These are phyloP conservation scores for Coreoperca whiteheadi DNA, from an alignment of 2,113 vertebrate species.

Conservation along the genomic window DNA sequence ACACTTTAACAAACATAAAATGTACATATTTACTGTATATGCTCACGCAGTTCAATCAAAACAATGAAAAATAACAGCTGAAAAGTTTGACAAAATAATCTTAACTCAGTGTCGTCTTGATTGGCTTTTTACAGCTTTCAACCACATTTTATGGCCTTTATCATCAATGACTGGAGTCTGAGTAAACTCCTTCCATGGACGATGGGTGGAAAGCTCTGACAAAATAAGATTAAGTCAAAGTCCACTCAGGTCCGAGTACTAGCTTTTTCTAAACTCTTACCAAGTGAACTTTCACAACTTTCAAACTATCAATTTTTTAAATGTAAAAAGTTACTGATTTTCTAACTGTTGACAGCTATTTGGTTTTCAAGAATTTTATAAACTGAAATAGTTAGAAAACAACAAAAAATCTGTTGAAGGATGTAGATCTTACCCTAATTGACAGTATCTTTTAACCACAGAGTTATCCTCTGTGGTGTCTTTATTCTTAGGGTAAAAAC, in stretches of 20 bases:
- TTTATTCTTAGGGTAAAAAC: not conserved
- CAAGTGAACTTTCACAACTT: not conserved
- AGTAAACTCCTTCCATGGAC: not conserved
- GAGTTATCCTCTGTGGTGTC: no score
- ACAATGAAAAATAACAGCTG: not conserved
- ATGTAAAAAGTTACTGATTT: not conserved
- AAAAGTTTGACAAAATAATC: not conserved
- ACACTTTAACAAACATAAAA: not conserved
- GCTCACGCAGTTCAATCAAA: not conserved
- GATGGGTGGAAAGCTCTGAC: not conserved
- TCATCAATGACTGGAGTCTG: not conserved
- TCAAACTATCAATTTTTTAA: not conserved
- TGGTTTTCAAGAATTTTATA: not conserved
- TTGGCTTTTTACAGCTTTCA: not conserved
- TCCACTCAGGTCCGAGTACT: no score
- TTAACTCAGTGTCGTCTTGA: not conserved
- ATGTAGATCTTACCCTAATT: no score
- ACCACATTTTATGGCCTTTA: not conserved
- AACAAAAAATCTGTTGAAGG: not conserved
- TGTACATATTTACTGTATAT: not conserved
- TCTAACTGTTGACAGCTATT: not conserved
- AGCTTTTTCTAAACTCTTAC: no score
- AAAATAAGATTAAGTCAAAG: no score
- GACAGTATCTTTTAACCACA: no score
- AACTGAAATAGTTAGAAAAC: not conserved